Percentiles rank a stretch among this genome's conserved stretches.
Conservation (phyloP, 2,113 vertebrate species). For the Phalacrocorax pelagicus region DNA sequence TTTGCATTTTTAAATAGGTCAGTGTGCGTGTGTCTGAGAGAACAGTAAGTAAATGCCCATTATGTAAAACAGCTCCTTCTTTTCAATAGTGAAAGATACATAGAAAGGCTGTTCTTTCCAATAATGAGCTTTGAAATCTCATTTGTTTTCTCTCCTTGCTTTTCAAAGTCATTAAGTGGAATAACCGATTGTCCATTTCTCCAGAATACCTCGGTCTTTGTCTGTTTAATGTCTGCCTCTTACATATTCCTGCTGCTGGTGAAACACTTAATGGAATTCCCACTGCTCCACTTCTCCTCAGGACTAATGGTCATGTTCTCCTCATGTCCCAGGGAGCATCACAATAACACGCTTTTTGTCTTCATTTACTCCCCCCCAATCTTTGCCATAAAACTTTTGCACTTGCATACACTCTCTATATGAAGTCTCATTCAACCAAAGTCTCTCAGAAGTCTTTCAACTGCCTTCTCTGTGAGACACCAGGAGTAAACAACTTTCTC, state of each 20-base stretch:
- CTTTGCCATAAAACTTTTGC: background rate
- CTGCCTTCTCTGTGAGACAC: background rate
- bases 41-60: constrained; percentile 1
- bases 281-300: constrained; percentile 6
- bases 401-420: background rate
- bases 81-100: background rate
- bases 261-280: constrained; percentile 30
- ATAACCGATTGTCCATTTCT: background rate
- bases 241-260: background rate
- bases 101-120: background rate
- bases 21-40: background rate
- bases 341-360: background rate
- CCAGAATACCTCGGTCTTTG: background rate
- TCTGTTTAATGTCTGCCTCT: constrained; percentile 15
- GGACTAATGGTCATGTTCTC: background rate
- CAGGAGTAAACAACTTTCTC: background rate
- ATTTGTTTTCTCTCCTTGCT: constrained; percentile 22
- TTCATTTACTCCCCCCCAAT: background rate
- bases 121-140: constrained; percentile 3
- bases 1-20: constrained; percentile 52
- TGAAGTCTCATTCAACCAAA: background rate
- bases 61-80: background rate
- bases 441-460: background rate
- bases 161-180: constrained; percentile 20
- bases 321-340: background rate